Base-by-base conservation (phyloP, 2,797 vertebrate species). In the Acanthiza pusilla region DNA sequence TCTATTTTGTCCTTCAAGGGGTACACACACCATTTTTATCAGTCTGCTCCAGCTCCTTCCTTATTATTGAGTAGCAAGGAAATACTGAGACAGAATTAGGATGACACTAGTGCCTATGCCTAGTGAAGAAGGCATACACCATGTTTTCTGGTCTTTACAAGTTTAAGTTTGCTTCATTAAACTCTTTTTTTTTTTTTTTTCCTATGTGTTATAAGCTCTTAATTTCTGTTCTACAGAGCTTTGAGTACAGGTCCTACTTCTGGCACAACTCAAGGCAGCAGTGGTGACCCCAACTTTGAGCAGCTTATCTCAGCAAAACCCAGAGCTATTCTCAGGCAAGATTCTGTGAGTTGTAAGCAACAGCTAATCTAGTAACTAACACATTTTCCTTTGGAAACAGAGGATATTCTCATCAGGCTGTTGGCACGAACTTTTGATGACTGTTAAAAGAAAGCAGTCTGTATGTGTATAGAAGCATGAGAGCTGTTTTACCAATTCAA, bases 1-100 rank as follows among this genome's bases (percentile, higher is more conserved):
- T 88, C 47, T 25, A 77, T 88, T 84, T 96, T 68, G 47, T 86
- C 54, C 73, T 93, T 92, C 73, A 81, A 78, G 47, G 85, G 60
- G 40, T 55, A 82, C 12, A 43, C 8, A 73, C 13, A 30, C 2
- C 0, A 0, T 36, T 84, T 78, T 84, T 78, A 83, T 38, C 18
- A 58, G 12, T 65, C 18, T 77, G 36, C 34, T 83, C 18, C 45
- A 86, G 34, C 16, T 82, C 30, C 25, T 80, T 88, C 38, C 47
- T 80, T 47, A 61, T 50, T 57, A 42, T 0, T 62, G 45, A 74
- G 34, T 65, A 83, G 79, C 16, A 65, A 13, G 30, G 20, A 88
- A 42, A 53, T 27, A 70, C 3, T 75, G 43, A 55, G 26, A 29
- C 0, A 83, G 72, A 94, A 54, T 50, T 48, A 75, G 32, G 34